These are phyloP conservation scores for Heteromyza rotundicornis DNA, from an alignment of 2,888 invertebrate species.

Conservation along the genomic window DNA sequence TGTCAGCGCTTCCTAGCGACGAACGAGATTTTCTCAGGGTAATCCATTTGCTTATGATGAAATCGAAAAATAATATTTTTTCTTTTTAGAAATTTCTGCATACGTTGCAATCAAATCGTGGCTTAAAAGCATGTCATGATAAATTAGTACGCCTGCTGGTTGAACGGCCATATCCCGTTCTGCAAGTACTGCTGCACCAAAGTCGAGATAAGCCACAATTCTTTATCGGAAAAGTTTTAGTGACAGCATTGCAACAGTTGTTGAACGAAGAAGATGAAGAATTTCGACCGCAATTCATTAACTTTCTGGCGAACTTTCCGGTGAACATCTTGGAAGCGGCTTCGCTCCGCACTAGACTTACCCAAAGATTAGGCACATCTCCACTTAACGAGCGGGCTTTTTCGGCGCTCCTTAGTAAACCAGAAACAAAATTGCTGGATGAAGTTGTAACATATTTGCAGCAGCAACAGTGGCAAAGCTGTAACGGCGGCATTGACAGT, in stretches of 20 bases:
- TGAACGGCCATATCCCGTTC: conserved; percentile 39
- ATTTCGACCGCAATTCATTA: conserved; percentile 34
- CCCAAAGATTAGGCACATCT: conserved; percentile 25
- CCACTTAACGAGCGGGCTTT: conserved; percentile 35
- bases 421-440: conserved; percentile 37
- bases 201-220: conserved; percentile 32
- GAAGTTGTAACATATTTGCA: conserved; percentile 33
- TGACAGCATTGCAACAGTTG: conserved; percentile 31
- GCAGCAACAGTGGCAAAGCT: conserved; percentile 31
- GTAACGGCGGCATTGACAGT: conserved; percentile 35
- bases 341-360: conserved; percentile 33
- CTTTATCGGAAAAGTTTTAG: conserved; percentile 34
- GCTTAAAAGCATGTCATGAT: conserved; percentile 22
- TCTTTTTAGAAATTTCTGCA: background rate
- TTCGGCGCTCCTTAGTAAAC: conserved; percentile 44
- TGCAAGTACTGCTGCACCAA: conserved; percentile 40
- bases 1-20: conserved; percentile 36
- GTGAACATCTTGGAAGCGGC: conserved; percentile 36
- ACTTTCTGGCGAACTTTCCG: conserved; percentile 46
- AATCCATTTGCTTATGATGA: too few relatives aligned
- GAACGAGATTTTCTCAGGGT: conserved; percentile 42
- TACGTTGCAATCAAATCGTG: conserved; percentile 14
- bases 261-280: conserved; percentile 28
- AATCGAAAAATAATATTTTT: too few relatives aligned
- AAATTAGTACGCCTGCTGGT: conserved; percentile 30